Evolutionary conservation across 2,888 invertebrate genomes (phyloP), one percentile per base, ranked within the genome.

Genomic region (Pyrochroa serraticornis): DNA sequence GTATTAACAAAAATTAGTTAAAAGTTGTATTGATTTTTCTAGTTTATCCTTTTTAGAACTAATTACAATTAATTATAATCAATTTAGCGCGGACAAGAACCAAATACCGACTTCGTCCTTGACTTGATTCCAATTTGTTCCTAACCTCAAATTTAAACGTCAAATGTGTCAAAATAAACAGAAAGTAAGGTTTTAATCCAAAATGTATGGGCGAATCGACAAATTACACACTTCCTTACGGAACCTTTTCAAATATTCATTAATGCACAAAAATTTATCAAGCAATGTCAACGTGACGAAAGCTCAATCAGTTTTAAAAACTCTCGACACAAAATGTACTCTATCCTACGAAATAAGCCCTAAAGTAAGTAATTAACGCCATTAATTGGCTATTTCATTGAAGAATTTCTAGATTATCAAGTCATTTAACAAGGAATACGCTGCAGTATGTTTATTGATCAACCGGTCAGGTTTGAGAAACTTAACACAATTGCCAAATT

Each of bases 361-460:
- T 44, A 43, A 43, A 43, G n/a, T 43, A 30, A n/a, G 7, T 43
- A 35, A 35, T 6, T 2, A n/a, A 35, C n/a, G n/a, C 1, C 10
- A 30, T 43, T 22, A 3, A 43, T 1, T 2, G 1, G n/a, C 22
- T 30, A 10, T 46, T 34, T 36, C 14, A 14, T 22, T 1, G 14
- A 14, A 22, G n/a, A 14, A 37, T 10, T 37, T 62, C 32, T 12
- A 64, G 61, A 22, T 49, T 8, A 10, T 62, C 14, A 70, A 63
- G 58, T 50, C 46, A n/a, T 56, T 74, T 36, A 64, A 82, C 67
- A 81, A 75, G 47, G 87, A 88, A 76, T 85, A 82, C 64, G 80
- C 81, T 67, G 85, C 85, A 37, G 82, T 84, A n/a, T 81, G 81
- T 70, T 74, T 80, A 0, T 66, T 87, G 53, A 65, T 86, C 13